Percentiles rank a stretch among this genome's conserved stretches.
Conservation (phyloP, 2,113 vertebrate species). For the Dunckerocampus dactyliophorus region DNA sequence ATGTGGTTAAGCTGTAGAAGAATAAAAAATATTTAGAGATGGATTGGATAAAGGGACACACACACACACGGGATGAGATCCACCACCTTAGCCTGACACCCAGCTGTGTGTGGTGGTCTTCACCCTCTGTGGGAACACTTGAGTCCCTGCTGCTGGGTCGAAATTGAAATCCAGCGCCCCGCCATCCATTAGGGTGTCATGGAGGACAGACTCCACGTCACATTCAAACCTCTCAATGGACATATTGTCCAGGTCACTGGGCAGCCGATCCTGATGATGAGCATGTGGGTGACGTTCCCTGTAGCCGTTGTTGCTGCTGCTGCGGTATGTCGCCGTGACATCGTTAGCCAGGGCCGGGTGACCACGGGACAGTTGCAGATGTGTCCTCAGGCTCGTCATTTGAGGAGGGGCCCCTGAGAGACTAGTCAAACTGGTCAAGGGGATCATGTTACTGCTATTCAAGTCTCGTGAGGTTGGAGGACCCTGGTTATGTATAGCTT, state of each 20-base stretch:
- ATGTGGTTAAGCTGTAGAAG: conserved; percentile 3
- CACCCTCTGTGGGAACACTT: conserved; percentile 88
- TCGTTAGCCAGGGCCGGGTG: conserved; percentile 75
- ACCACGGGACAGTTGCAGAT: conserved; percentile 78
- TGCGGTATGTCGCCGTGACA: conserved; percentile 68
- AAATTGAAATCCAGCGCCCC: conserved; percentile 97
- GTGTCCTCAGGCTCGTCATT: conserved; percentile 78
- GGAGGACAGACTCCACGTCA: conserved; percentile 94
- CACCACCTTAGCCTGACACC: conserved; percentile 78
- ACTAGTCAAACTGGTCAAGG: conserved; percentile 73
- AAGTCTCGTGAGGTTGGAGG: conserved; percentile 67
- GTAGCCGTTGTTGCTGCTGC: conserved; percentile 77
- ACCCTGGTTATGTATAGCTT: conserved; percentile 76
- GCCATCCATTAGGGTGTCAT: conserved; percentile 95
- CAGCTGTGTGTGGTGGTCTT: conserved; percentile 92
- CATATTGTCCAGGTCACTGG: conserved; percentile 96
- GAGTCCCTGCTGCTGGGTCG: conserved; percentile 83
- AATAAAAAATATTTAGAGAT: no score
- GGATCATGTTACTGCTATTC: conserved; percentile 81
- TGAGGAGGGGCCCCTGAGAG: conserved; percentile 73
- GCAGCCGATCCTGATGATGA: conserved; percentile 87
- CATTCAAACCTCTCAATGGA: conserved; percentile 92
- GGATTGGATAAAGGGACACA: no score
- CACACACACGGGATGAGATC: neutral
- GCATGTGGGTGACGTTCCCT: conserved; percentile 71